Conservation (phyloP, 2,888 invertebrate genomes). For the Acrobeloides nanus region DNA sequence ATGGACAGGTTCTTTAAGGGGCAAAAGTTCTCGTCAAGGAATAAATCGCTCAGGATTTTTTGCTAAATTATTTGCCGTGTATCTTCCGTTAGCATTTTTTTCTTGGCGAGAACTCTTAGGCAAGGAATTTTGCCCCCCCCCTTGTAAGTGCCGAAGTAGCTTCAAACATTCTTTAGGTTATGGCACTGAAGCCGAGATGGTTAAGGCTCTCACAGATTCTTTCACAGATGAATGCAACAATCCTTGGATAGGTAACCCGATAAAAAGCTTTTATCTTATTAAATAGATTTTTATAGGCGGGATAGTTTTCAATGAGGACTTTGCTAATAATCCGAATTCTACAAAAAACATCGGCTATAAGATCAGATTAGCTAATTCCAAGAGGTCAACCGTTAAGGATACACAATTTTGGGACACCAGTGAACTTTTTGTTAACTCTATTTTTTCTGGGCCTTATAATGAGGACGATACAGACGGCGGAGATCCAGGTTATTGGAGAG, state of each 20-base stretch:
- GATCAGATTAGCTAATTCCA: constrained; percentile 43
- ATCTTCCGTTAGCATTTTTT: no score
- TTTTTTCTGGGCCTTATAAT: constrained; percentile 38
- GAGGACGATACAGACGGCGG: constrained; percentile 34
- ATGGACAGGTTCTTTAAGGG: no score
- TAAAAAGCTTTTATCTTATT: no score
- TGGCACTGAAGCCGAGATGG: constrained; percentile 54
- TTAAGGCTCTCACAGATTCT: constrained; percentile 45
- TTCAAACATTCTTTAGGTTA: no score
- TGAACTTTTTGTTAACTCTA: constrained; percentile 28
- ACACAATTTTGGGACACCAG: constrained; percentile 36
- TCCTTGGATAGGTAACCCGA: constrained; percentile 35
- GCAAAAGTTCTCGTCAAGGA: no score
- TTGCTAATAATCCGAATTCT: constrained; percentile 16
- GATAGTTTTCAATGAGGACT: constrained; percentile 37
- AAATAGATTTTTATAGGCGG: no score
- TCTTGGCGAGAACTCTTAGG: no score
- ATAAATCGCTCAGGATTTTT: no score
- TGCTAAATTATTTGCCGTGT: no score
- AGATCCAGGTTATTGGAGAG: no score
- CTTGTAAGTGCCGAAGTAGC: no score
- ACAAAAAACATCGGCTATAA: constrained; percentile 29
- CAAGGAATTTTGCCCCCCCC: no score
- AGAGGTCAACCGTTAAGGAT: constrained; percentile 16
- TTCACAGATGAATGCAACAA: constrained; percentile 38